Conservation (phyloP, 2,888 invertebrate species). For the Dexiosoma caninum region DNA sequence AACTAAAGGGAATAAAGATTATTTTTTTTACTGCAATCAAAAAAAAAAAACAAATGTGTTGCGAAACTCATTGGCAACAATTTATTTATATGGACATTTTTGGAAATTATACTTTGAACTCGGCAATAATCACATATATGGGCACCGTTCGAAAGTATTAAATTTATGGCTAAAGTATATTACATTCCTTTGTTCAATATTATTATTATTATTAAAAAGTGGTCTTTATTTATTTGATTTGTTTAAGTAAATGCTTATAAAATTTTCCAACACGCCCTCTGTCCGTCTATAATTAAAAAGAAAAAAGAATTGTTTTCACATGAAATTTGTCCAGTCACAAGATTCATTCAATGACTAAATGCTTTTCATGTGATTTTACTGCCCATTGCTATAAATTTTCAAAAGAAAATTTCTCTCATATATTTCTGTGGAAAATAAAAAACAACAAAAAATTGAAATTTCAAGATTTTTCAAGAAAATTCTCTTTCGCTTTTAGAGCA, state of each 20-base stretch:
- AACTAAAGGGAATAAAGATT: too few relatives aligned
- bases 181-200: background rate
- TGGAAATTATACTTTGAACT: slow-evolving; percentile 27
- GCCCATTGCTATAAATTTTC: too few relatives aligned
- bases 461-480: background rate
- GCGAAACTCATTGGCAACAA: too few relatives aligned
- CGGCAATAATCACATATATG: background rate
- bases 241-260: background rate
- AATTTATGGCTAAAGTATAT: background rate
- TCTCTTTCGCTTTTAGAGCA: too few relatives aligned
- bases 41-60: too few relatives aligned
- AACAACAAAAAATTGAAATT: too few relatives aligned
- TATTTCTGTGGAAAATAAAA: background rate
- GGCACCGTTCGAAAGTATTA: background rate
- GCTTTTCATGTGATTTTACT: background rate
- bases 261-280: background rate
- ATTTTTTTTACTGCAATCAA: too few relatives aligned
- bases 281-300: background rate
- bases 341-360: background rate
- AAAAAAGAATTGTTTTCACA: background rate
- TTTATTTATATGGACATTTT: too few relatives aligned
- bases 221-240: background rate
- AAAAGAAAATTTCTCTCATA: background rate
- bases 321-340: background rate
- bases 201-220: background rate